Base-by-base conservation (phyloP, 2,888 invertebrate genomes). In the Apodemia zela region DNA sequence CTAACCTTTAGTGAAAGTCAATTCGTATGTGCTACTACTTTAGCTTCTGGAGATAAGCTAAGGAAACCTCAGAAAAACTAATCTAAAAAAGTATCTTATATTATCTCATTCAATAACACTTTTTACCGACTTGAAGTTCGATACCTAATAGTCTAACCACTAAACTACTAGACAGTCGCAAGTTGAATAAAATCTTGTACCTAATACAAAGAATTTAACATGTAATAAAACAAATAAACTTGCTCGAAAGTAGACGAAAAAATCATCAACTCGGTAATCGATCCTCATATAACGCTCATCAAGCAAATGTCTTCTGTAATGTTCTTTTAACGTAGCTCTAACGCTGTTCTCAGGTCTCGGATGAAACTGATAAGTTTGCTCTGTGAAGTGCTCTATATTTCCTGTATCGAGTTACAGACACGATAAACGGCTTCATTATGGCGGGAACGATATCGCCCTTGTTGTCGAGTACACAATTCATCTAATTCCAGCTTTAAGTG, bases 371-470 rank as follows among this genome's bases (percentile, higher is more conserved):
- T 57, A 57, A 57, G 54, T 57, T 57, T 57, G 29, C 54, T 57
- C 29, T 13, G 25, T n/a, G 54, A 57, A 60, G 45, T 54, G 38
- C 54, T 29, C 61, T 38, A 51, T 54, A 38, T 61, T 61, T 61
- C 54, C 54, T 61, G 51, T 49, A 61, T 61, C 61, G 21, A 54
- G 61, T 61, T 61, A 54, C 25, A 38, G 54, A 54, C 54, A 57
- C 45, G 45, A 57, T 29, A 57, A 29, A 57, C 25, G 25, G 54
- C 54, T 57, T 57, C 54, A 57, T 57, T 57, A 57, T 57, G 54
- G 54, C 45, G 45, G 17, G 45, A 47, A n/a, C 45, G 45, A 42
- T 42, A 42, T 42, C 42, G 42, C 15, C 42, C 5, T 4, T 42
- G 15, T 15, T 42, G 42, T 42, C 15, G 15, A 42, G 42, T 42